Base-by-base conservation (phyloP, 2,888 invertebrate species). In the Amphipyra tragopoginis region DNA sequence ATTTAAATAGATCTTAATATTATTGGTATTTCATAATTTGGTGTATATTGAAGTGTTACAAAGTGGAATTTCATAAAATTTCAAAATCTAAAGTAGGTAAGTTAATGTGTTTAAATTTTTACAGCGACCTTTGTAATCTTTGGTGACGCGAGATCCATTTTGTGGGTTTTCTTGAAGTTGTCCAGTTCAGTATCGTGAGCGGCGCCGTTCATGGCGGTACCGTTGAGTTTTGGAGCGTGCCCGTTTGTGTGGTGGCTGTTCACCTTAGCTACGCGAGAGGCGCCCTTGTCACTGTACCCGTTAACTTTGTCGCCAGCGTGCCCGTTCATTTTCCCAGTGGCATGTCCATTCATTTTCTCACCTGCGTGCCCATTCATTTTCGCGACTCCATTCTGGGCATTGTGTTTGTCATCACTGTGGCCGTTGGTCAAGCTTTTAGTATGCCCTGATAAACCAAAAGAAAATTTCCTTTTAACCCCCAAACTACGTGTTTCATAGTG, bases 71-170 rank as follows among this genome's bases (percentile, higher is more conserved):
- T 86, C 82, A 90, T 87, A 88, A 86, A 89, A 82, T 80, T 81
- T 88, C 69, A 83, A 85, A 84, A 81, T 85, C 82, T 86, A 85
- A 77, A 80, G 80, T 77, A 64, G 69, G 79, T 84, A 84, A 76
- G 73, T 80, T 81, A 84, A 72, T 72, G 68, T 65, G 67, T 80
- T 86, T 90, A 93, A 78, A 87, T 93, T 85, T 93, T 93, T 81
- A 94, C 87, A 81, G 93, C 92, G 77, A 93, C 90, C 83, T 93
- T 94, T 85, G 90, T 90, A 83, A 93, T 93, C 92, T 94, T 94
- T 91, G 94, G 94, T 90, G 94, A 83, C 74, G 85, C 86, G 87
- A 92, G 87, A 90, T 89, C 89, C 81, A 89, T 84, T 77, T 84
- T 84, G 83, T 85, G 88, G 74, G 72, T 84, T 60, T 85, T 86